These are phyloP conservation scores for Listronotus bonariensis DNA, from an alignment of 1,140 invertebrate species.

Conservation along the genomic window DNA sequence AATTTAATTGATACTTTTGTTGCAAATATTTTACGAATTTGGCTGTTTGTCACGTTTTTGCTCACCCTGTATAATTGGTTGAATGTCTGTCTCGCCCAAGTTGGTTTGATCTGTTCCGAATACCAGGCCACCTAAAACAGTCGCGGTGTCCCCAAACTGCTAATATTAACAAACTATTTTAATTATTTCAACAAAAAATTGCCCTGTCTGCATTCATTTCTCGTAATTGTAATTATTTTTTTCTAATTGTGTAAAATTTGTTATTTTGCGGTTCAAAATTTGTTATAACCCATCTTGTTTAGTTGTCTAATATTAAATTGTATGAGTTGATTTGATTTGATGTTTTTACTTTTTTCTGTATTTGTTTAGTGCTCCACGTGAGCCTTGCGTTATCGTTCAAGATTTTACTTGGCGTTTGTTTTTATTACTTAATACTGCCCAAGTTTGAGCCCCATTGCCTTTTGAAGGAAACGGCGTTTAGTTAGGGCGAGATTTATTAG, in stretches of 20 bases:
- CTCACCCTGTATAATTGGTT: too few species aligned
- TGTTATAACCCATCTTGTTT: slow-evolving; percentile 34
- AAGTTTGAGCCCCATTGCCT: slow-evolving; percentile 3
- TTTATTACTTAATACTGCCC: slow-evolving; percentile 24
- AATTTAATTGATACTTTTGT: too few species aligned
- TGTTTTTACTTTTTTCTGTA: slow-evolving; percentile 28
- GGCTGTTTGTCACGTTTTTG: too few species aligned
- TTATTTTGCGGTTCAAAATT: slow-evolving; percentile 42
- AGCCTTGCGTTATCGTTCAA: slow-evolving; percentile 15
- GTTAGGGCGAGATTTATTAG: slow-evolving; percentile 1
- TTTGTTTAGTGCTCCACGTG: slow-evolving; percentile 5
- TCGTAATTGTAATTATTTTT: slow-evolving; percentile 20
- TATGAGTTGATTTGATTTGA: slow-evolving; percentile 36
- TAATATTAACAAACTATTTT: slow-evolving; percentile 13
- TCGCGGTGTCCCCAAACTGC: slow-evolving; percentile 50
- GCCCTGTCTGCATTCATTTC: slow-evolving; percentile 51
- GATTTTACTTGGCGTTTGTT: slow-evolving; percentile 24
- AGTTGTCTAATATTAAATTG: slow-evolving; percentile 33
- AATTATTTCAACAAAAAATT: slow-evolving; percentile 20
- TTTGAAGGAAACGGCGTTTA: not conserved
- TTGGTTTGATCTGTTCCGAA: not conserved
- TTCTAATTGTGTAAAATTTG: slow-evolving; percentile 16
- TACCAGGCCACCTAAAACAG: slow-evolving; percentile 23
- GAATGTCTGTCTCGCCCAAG: not conserved
- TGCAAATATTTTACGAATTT: too few species aligned